These are phyloP conservation scores for Sinosuthora webbiana DNA, from an alignment of 2,113 vertebrate genomes.

Conservation along the genomic window DNA sequence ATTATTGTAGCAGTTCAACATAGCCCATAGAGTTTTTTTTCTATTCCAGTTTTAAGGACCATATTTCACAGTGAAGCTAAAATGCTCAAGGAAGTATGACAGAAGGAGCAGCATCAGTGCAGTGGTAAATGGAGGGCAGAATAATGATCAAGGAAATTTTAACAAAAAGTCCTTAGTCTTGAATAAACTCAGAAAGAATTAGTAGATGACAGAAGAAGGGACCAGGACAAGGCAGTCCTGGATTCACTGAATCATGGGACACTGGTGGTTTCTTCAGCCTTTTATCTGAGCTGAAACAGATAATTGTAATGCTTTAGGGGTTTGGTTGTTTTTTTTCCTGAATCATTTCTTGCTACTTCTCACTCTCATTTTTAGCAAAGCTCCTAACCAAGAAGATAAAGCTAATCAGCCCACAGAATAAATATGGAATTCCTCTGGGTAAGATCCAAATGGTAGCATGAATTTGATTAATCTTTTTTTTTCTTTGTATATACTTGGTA, in stretches of 20 bases:
- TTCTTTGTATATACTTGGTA: not conserved
- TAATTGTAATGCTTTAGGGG: not conserved
- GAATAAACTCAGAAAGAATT: not conserved
- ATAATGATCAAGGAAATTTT: not conserved
- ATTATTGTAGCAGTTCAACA: not conserved
- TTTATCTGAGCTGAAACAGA: not conserved
- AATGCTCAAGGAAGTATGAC: not conserved
- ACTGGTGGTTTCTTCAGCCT: not conserved
- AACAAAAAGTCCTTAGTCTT: not conserved
- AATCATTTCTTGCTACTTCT: not conserved
- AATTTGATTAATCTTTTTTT: not conserved
- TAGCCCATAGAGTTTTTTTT: not conserved
- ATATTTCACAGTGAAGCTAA: not conserved
- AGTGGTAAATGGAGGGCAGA: not conserved
- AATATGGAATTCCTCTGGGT: not conserved
- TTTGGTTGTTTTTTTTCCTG: not conserved
- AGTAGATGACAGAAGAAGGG: not conserved
- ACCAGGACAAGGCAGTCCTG: not conserved
- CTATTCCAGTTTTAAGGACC: not conserved
- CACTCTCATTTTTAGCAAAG: slow-evolving; percentile 25
- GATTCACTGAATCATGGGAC: not conserved
- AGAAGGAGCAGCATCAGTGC: not conserved
- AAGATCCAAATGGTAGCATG: not conserved
- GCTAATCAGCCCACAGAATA: slow-evolving; percentile 6
- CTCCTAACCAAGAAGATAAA: slow-evolving; percentile 25